Base-by-base conservation (phyloP, 2,113 vertebrate genomes). In the Callithrix jacchus region DNA sequence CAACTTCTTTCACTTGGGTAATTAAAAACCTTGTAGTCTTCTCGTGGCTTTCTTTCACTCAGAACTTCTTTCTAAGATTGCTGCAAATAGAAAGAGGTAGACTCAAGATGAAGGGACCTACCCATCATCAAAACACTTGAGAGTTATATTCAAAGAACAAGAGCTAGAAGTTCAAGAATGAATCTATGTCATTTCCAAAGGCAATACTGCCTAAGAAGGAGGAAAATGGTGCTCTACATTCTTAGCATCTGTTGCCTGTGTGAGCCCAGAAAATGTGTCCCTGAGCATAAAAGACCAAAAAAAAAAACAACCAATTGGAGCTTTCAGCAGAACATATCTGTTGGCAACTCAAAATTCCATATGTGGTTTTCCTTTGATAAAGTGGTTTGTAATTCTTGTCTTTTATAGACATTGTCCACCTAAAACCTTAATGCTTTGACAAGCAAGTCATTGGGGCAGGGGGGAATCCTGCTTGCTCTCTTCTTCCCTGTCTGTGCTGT, bases 371-470 rank as follows among this genome's bases (percentile, higher is more conserved):
- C 81, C 56, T 84, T 87, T 76, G 25, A 84, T 3, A 54, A 49
- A 83, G 49, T 89, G 35, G 18, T 79, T 94, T 91, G 20, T 93
- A 79, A 94, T 20, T 87, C 27, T 91, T 95, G 32, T 89, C n/a
- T 82, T 94, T 92, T 81, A 56, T 3, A 94, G 52, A 94, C 25
- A 83, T 17, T 49, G 70, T 56, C 21, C 37, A 92, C 86, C 74
- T 88, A 64, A 93, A 97, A 84, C 76, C 61, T 54, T 77, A 91
- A 88, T 47, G 42, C 83, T 86, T 86, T 80, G 47, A 86, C 30
- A 89, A 93, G 76, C 27, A 96, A 95, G 12, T 54, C 66, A 54
- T 25, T 52, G 52, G 52, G 52, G 16, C 52, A 52, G 11, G 7
- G 9, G 0, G 9, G 20, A n/a, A 32, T 23, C n/a, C 37, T 77